These are phyloP conservation scores for Sinhomidia bicolor DNA, from an alignment of 2,888 invertebrate genomes.

Conservation along the genomic window DNA sequence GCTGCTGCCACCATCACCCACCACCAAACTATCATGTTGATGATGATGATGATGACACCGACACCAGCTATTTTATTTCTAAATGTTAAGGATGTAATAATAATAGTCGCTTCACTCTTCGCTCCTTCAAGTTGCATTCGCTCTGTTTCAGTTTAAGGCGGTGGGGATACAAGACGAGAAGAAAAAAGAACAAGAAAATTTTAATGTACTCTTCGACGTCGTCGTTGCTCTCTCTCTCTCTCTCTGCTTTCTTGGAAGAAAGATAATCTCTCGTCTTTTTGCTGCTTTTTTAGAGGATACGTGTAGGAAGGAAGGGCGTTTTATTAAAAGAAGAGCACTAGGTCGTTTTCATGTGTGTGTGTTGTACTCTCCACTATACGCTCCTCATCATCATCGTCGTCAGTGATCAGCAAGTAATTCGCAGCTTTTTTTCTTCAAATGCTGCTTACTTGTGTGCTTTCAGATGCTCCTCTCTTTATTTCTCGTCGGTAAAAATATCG, in stretches of 20 bases:
- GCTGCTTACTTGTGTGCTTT: no score
- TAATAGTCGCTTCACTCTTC: constrained; percentile 6
- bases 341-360: constrained; percentile 5
- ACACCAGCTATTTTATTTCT: neutral
- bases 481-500: neutral
- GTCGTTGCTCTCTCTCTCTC: no score
- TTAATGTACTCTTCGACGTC: neutral
- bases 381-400: constrained; percentile 4
- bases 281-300: neutral
- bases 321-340: constrained; percentile 48
- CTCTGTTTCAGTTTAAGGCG: neutral
- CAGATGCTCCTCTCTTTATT: neutral
- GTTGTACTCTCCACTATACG: no score
- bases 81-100: constrained; percentile 33
- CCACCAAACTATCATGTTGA: no score
- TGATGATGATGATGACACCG: neutral
- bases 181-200: neutral
- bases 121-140: neutral
- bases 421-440: neutral
- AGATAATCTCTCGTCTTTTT: neutral
- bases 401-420: neutral
- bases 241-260: no score
- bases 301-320: constrained; percentile 66
- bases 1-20: no score
- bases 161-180: neutral